These are phyloP conservation scores for Zoanthus sociatus DNA, from an alignment of 92 coral and sea anemone species.

Conservation along the genomic window DNA sequence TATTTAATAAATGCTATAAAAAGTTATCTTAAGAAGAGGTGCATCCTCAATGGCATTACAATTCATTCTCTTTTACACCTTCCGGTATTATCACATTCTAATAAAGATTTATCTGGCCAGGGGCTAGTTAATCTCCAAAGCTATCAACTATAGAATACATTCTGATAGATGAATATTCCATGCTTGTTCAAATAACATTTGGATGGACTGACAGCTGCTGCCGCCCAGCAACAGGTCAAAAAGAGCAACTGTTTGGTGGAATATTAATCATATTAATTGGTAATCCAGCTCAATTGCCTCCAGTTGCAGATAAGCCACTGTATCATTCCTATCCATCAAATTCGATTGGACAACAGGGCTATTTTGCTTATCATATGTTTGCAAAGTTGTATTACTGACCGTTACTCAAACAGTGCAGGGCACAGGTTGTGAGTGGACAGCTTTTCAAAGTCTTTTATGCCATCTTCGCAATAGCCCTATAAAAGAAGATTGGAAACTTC, in stretches of 20 bases:
- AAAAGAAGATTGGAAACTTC: background rate
- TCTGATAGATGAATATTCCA: constrained; percentile 9
- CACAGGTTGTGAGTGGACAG: constrained; percentile 4
- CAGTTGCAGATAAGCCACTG: constrained; percentile 12
- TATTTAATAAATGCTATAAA: constrained; percentile 13
- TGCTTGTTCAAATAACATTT: constrained; percentile 10
- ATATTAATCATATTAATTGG: constrained; percentile 17
- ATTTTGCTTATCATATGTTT: constrained; percentile 32
- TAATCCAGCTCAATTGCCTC: constrained; percentile 25
- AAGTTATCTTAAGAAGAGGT: constrained; percentile 33
- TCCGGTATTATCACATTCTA: background rate
- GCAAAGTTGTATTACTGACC: constrained; percentile 13
- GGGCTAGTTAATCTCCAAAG: constrained; percentile 13
- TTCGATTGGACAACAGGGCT: constrained; percentile 33
- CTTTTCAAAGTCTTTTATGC: background rate
- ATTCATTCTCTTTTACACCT: constrained; percentile 2
- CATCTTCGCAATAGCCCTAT: constrained; percentile 1
- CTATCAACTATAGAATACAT: background rate
- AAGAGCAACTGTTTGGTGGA: constrained; percentile 4
- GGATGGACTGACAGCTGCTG: constrained; percentile 20
- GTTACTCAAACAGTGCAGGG: constrained; percentile 21
- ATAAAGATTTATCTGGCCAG: constrained; percentile 43
- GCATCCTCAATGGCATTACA: constrained; percentile 21
- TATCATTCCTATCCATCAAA: constrained; percentile 19
- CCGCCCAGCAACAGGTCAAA: constrained; percentile 10